These are phyloP conservation scores for Agrilus planipennis DNA, from an alignment of 1,140 invertebrate species.

Conservation along the genomic window DNA sequence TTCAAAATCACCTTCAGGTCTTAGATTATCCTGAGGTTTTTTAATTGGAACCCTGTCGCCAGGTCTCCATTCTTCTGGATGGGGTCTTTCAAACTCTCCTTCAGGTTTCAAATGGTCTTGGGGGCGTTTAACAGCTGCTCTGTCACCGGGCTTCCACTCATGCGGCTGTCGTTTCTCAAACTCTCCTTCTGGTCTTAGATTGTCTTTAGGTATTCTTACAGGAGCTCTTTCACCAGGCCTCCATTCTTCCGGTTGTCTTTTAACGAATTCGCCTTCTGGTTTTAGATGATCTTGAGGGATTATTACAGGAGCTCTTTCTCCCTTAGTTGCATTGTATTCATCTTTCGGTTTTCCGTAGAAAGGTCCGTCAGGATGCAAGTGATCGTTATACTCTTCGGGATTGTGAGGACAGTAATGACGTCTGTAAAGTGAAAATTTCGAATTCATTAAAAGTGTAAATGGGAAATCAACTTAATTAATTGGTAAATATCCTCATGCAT, in stretches of 20 bases:
- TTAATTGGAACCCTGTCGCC: slow-evolving; percentile 49
- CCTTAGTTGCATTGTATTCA: slow-evolving; percentile 41
- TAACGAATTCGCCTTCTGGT: slow-evolving; percentile 40
- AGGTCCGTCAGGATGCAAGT: slow-evolving; percentile 43
- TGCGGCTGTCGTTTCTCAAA: slow-evolving; percentile 33
- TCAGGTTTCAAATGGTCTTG: slow-evolving; percentile 38
- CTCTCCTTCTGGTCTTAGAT: slow-evolving; percentile 41
- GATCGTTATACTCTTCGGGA: slow-evolving; percentile 36
- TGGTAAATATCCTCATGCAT: too few species aligned
- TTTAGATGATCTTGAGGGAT: slow-evolving; percentile 48
- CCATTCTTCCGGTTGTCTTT: slow-evolving; percentile 23
- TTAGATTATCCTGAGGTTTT: slow-evolving; percentile 44
- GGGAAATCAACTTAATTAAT: too few species aligned
- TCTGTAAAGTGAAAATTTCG: slow-evolving; percentile 34
- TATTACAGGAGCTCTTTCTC: slow-evolving; percentile 38
- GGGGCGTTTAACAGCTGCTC: slow-evolving; percentile 32
- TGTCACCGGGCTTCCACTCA: slow-evolving; percentile 30
- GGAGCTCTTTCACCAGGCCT: slow-evolving; percentile 34
- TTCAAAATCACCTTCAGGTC: slow-evolving; percentile 50
- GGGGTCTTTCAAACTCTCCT: slow-evolving; percentile 34
- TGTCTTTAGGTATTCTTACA: slow-evolving; percentile 39
- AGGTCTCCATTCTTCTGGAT: slow-evolving; percentile 40
- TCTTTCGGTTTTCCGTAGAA: slow-evolving; percentile 40
- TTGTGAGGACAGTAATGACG: slow-evolving; percentile 40
- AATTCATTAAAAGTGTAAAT: too few species aligned